A percentile compares a stretch with the other conserved stretches of the same genome.
Conservation (phyloP, 2,113 vertebrate genomes). For the Stigmatopora nigra region DNA sequence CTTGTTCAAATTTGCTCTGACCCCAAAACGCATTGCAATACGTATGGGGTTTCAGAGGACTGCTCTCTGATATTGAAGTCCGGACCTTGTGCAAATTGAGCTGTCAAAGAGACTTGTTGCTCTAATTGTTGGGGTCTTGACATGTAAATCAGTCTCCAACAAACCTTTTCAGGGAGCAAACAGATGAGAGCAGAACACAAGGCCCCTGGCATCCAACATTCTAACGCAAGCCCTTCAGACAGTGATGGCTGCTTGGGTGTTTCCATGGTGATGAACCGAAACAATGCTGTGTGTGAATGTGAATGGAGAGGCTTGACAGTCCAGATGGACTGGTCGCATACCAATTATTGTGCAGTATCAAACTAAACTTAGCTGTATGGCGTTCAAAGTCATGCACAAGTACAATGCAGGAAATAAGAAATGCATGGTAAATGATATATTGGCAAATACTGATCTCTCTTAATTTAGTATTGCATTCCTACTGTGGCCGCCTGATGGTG, state of each 20-base stretch:
- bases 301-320: constrained; percentile 17
- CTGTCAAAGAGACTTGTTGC: constrained; percentile 31
- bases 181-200: constrained; percentile 38
- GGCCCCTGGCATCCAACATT: constrained; percentile 35
- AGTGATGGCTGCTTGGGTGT: constrained; percentile 30
- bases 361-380: constrained; percentile 6
- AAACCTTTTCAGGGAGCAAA: constrained; percentile 39
- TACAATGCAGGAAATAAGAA: not conserved
- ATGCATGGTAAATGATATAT: not conserved
- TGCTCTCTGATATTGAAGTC: constrained; percentile 4
- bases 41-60: not conserved
- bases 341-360: constrained; percentile 28
- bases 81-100: constrained; percentile 42
- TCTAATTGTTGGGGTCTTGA: constrained; percentile 36
- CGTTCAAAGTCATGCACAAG: not conserved
- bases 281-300: constrained; percentile 22
- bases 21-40: not conserved
- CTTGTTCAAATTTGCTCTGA: not conserved
- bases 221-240: constrained; percentile 35
- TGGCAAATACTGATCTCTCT: not conserved
- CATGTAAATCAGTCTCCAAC: constrained; percentile 55
- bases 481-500: no score
- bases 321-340: constrained; percentile 45
- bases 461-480: not conserved
- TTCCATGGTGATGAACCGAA: constrained; percentile 49